These are phyloP conservation scores for Drosophila prosaltans DNA, from an alignment of 1,140 invertebrate genomes.

Conservation along the genomic window DNA sequence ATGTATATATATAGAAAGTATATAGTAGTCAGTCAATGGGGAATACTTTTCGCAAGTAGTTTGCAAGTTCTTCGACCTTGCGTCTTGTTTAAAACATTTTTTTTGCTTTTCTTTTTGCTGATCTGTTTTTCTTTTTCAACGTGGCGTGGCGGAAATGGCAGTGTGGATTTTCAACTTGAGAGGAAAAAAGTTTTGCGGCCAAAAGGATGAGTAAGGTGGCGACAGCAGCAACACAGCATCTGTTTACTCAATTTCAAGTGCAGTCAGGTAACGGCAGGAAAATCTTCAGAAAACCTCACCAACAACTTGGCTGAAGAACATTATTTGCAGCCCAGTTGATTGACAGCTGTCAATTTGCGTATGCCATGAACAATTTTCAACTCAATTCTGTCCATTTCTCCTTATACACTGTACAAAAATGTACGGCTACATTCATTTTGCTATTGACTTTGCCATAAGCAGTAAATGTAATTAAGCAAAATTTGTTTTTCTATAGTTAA, in stretches of 20 bases:
- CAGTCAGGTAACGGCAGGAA: slow-evolving; percentile 38
- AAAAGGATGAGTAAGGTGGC: too few relatives aligned
- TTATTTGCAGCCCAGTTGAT: slow-evolving; percentile 45
- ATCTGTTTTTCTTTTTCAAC: background rate
- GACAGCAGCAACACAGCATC: background rate
- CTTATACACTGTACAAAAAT: background rate
- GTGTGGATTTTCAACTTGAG: slow-evolving; percentile 5
- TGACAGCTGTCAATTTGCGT: slow-evolving; percentile 76
- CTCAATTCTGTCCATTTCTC: slow-evolving; percentile 36
- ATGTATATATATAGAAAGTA: background rate
- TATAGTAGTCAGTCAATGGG: slow-evolving; percentile 19
- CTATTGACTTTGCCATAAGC: too few relatives aligned
- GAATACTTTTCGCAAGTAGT: slow-evolving; percentile 36
- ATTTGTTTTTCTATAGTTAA: too few relatives aligned
- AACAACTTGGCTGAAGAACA: slow-evolving; percentile 22
- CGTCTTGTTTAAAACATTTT: background rate
- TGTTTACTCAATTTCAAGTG: slow-evolving; percentile 70
- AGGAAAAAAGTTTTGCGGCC: slow-evolving; percentile 12
- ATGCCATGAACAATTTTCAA: slow-evolving; percentile 51
- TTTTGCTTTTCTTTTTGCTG: background rate
- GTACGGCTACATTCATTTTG: background rate
- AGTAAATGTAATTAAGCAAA: too few relatives aligned
- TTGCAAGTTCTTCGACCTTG: slow-evolving; percentile 12
- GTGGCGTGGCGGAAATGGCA: background rate
- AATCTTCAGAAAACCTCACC: slow-evolving; percentile 1